These are phyloP conservation scores for Platysternon megacephalum DNA, from an alignment of 2,113 vertebrate genomes.

Conservation along the genomic window DNA sequence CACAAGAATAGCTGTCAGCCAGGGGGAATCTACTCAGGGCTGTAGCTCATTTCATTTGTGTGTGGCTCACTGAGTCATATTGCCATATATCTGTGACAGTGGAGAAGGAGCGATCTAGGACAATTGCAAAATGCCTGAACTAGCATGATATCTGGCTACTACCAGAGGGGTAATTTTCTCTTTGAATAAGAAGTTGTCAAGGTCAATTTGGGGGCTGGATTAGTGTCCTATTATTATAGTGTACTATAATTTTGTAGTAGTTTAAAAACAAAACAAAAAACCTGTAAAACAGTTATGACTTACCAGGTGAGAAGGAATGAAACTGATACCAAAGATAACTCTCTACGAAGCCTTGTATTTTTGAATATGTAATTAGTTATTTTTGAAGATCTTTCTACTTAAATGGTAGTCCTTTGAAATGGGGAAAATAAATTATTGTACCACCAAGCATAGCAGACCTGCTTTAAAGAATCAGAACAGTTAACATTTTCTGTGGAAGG, in stretches of 20 bases:
- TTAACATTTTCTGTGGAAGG: slow-evolving; percentile 4
- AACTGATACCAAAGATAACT: no score
- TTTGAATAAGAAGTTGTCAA: not conserved
- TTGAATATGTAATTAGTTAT: not conserved
- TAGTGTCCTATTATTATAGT: not conserved
- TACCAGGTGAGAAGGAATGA: not conserved
- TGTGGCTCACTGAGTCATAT: not conserved
- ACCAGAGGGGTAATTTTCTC: not conserved
- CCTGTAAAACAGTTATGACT: not conserved
- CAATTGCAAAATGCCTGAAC: not conserved
- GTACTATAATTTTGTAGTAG: not conserved
- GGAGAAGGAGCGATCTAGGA: not conserved
- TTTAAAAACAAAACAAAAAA: not conserved
- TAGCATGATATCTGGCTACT: not conserved
- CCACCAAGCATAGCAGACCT: not conserved
- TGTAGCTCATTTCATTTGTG: not conserved
- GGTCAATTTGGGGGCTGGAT: not conserved
- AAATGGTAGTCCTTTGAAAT: not conserved
- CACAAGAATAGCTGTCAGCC: not conserved
- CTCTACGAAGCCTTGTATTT: not conserved
- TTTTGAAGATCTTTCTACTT: not conserved
- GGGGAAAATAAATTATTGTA: not conserved
- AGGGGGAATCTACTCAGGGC: not conserved
- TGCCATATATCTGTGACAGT: not conserved
- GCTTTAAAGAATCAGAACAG: not conserved